These are phyloP conservation scores for Pseudeuparius sepicola DNA, from an alignment of 2,888 invertebrate genomes.

Conservation along the genomic window DNA sequence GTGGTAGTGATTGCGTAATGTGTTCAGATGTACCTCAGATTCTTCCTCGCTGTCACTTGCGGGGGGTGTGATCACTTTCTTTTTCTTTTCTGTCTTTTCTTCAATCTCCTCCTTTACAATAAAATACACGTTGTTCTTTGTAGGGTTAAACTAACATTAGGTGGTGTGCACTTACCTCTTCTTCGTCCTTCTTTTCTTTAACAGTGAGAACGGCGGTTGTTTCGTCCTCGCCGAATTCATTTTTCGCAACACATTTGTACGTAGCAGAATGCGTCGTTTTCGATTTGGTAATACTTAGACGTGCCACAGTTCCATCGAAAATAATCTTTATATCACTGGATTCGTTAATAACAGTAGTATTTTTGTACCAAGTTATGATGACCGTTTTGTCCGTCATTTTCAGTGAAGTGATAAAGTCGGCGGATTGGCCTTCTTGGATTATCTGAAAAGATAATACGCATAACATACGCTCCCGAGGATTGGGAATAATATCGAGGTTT, in stretches of 20 bases:
- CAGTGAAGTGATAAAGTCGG: constrained; percentile 67
- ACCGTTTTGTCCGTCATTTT: constrained; percentile 68
- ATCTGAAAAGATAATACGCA: constrained; percentile 39
- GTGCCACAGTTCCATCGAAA: constrained; percentile 75
- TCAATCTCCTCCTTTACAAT: constrained; percentile 27
- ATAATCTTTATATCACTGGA: constrained; percentile 67
- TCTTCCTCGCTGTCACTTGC: constrained; percentile 20
- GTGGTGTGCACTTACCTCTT: constrained; percentile 32
- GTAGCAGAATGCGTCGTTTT: constrained; percentile 65
- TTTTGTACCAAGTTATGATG: constrained; percentile 80
- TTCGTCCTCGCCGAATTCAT: constrained; percentile 85
- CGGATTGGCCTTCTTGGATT: constrained; percentile 61
- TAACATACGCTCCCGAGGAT: constrained; percentile 9
- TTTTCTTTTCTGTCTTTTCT: constrained; percentile 27
- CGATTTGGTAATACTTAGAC: constrained; percentile 66
- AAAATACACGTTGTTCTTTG: constrained; percentile 8
- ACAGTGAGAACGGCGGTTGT: constrained; percentile 79
- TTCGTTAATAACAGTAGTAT: constrained; percentile 63
- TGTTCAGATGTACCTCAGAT: constrained; percentile 8
- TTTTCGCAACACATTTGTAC: constrained; percentile 78
- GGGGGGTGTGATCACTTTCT: constrained; percentile 20
- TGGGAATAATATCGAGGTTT: constrained; percentile 11
- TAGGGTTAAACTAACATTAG: not conserved
- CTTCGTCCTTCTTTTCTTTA: constrained; percentile 41
- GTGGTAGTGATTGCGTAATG: no score